phyloP scores from a whole-genome alignment of 2,888 invertebrate species.

The Drosophila mulleri region DNA sequence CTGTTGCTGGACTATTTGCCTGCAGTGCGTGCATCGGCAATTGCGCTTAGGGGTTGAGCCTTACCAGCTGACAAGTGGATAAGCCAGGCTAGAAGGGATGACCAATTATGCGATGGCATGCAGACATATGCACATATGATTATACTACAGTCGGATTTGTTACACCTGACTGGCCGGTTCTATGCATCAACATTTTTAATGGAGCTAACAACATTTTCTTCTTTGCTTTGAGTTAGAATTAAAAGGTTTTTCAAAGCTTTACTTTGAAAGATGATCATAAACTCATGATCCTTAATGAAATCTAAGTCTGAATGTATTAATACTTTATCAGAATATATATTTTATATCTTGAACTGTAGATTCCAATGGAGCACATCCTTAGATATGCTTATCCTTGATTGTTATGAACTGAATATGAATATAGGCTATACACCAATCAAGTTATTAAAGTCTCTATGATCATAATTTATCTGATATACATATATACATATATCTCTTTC shows the following conservation, averaged over 20 bases:
- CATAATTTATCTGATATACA: no score
- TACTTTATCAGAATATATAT: not conserved
- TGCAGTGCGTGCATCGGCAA: slow-evolving; percentile 29
- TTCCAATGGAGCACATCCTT: not conserved
- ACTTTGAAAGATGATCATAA: no score
- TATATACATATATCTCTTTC: no score
- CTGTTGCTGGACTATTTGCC: slow-evolving; percentile 48
- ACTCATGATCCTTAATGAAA: no score
- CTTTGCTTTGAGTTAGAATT: not conserved
- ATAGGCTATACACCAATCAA: no score
- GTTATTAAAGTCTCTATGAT: no score
- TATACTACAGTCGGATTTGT: slow-evolving; percentile 31
- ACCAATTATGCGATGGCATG: slow-evolving; percentile 31
- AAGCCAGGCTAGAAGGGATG: slow-evolving; percentile 42
- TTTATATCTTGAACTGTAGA: not conserved
- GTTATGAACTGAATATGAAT: no score
- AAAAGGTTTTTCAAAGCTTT: no score
- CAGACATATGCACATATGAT: not conserved
- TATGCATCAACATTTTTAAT: not conserved
- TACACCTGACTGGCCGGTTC: slow-evolving; percentile 16
- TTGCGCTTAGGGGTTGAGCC: slow-evolving; percentile 59
- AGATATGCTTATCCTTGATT: not conserved
- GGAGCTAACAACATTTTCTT: not conserved
- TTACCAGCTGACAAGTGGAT: slow-evolving; percentile 58
- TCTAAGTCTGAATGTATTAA: no score